Evolutionary conservation across 1,140 invertebrate species (phyloP).

Genomic region (Drosophila eugracilis): DNA sequence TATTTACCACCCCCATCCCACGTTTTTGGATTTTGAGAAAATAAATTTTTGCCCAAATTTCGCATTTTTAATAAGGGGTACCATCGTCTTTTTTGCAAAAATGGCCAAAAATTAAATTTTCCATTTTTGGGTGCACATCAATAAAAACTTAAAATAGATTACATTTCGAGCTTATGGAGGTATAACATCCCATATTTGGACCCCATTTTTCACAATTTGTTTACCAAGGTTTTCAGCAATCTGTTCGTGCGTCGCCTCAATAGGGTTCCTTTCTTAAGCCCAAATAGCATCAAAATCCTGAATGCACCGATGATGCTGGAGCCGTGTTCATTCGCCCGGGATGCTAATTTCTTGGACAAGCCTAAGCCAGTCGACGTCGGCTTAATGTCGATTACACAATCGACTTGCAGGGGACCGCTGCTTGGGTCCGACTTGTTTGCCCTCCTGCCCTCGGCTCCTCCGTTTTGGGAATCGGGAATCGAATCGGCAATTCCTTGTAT

Average conservation of each 20-base stretch:
- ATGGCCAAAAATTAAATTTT: too few relatives aligned
- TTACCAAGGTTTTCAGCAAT: conserved; percentile 1
- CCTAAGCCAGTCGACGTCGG: conserved; percentile 60
- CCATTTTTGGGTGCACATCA: too few relatives aligned
- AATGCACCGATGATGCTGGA: not conserved
- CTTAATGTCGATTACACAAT: conserved; percentile 75
- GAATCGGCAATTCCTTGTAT: conserved; percentile 42
- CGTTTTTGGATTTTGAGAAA: too few relatives aligned
- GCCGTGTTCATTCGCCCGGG: conserved; percentile 27
- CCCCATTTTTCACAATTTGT: not conserved
- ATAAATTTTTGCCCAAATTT: too few relatives aligned
- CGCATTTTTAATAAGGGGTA: too few relatives aligned
- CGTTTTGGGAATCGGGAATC: conserved; percentile 9
- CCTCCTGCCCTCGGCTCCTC: conserved; percentile 8
- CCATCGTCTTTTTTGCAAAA: too few relatives aligned
- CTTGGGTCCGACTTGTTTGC: conserved; percentile 31
- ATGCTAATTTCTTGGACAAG: conserved; percentile 79
- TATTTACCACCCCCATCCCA: too few relatives aligned
- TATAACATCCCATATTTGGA: too few relatives aligned
- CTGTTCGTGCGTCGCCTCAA: conserved; percentile 12
- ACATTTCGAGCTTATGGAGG: too few relatives aligned
- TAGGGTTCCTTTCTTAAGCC: not conserved
- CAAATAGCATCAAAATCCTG: conserved; percentile 5
- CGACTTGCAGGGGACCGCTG: conserved; percentile 20
- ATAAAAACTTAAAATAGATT: too few relatives aligned